phyloP scores from a whole-genome alignment of 2,797 vertebrate species.

The Arremon aurantiirostris region DNA sequence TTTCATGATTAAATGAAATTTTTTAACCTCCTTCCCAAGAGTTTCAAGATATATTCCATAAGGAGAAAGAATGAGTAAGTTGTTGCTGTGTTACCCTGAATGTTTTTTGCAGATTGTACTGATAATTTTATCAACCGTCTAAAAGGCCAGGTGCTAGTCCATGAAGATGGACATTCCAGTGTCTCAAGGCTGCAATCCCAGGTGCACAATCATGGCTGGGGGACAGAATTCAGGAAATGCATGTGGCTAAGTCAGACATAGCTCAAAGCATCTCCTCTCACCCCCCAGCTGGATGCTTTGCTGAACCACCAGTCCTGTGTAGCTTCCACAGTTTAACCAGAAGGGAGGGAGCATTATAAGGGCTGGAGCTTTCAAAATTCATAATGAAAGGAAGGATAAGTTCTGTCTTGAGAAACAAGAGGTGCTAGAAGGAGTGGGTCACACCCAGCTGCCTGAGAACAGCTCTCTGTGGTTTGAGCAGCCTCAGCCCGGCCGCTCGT shows the following conservation, averaged over 20 bases:
- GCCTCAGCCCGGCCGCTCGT: accelerated
- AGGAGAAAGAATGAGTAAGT: not conserved
- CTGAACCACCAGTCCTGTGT: not conserved
- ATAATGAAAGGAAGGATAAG: not conserved
- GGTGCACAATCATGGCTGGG: accelerated
- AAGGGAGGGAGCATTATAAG: not conserved
- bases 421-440: not conserved
- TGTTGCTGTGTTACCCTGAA: not conserved
- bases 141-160: not conserved
- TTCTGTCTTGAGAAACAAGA: not conserved
- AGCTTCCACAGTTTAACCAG: not conserved
- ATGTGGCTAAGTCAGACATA: accelerated
- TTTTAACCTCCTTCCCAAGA: constrained; percentile 27
- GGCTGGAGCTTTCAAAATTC: not conserved
- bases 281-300: too few relatives aligned
- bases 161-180: not conserved
- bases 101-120: not conserved
- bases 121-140: not conserved
- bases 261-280: not conserved
- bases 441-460: not conserved
- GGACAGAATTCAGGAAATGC: not conserved
- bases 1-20: constrained; percentile 29
- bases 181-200: not conserved
- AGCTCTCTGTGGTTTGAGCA: not conserved
- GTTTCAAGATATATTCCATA: not conserved